Percentiles rank a stretch among this genome's conserved stretches.
Evolutionary conservation across 2,113 vertebrate genomes (phyloP).

Genomic region (Ramphastos sulfuratus): DNA sequence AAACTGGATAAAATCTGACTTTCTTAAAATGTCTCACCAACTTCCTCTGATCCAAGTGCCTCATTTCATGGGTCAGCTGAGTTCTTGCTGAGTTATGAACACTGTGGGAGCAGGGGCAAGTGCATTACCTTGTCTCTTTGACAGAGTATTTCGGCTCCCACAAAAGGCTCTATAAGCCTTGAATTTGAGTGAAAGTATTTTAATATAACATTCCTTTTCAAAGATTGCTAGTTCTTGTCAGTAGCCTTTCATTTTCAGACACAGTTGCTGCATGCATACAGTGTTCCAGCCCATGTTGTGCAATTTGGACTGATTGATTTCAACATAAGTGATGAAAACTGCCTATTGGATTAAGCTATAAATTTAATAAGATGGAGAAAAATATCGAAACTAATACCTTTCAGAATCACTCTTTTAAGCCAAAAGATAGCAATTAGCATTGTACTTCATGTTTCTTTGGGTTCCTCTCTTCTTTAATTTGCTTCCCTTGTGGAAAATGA

Average conservation of each 20-base stretch:
- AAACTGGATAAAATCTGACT: not conserved
- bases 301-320: not conserved
- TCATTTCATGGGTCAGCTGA: not conserved
- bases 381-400: not conserved
- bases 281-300: not conserved
- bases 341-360: not conserved
- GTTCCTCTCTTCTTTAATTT: not conserved
- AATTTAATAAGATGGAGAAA: not conserved
- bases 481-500: not conserved
- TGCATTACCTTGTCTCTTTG: not conserved
- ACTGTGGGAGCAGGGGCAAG: not conserved
- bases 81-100: not conserved
- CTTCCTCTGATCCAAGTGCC: not conserved
- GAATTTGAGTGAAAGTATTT: not conserved
- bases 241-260: not conserved
- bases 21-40: not conserved
- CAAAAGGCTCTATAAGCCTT: not conserved
- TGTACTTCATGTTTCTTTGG: not conserved
- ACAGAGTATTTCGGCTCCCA: not conserved
- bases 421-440: not conserved
- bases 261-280: not conserved
- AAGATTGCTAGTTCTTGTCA: not conserved
- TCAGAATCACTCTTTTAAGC: accelerated
- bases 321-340: not conserved
- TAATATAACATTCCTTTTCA: not conserved